phyloP scores from a whole-genome alignment of 2,888 invertebrate species.

The Cheilosia vernalis region DNA sequence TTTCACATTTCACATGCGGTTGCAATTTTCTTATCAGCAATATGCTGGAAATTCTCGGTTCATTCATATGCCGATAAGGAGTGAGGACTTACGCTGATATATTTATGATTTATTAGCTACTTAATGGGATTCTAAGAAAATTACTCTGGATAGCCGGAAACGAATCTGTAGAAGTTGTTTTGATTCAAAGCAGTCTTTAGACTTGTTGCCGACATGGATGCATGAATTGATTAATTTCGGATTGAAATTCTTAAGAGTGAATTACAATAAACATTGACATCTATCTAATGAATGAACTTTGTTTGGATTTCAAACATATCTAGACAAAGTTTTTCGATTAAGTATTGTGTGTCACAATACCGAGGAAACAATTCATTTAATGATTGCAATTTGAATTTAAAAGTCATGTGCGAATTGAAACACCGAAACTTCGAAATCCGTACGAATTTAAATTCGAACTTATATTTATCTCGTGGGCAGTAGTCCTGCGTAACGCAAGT shows the following conservation, averaged over 20 bases:
- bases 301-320: no score
- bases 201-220: neutral
- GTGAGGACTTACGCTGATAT: neutral
- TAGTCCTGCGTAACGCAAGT: no score
- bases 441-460: no score
- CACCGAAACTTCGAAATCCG: no score
- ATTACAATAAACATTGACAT: neutral
- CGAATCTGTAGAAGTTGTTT: constrained; percentile 1
- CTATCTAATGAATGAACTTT: no score
- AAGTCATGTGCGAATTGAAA: no score
- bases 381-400: no score
- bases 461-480: no score
- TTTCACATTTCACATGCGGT: no score
- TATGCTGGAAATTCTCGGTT: neutral
- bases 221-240: neutral
- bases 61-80: neutral
- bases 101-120: neutral
- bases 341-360: no score
- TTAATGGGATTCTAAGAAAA: neutral
- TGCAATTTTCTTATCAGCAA: constrained; percentile 28
- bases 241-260: neutral
- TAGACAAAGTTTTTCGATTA: no score
- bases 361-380: no score
- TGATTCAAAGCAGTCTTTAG: neutral
- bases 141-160: neutral